Evolutionary conservation across 2,113 vertebrate genomes (phyloP).

Genomic region (Oceanodroma tethys): DNA sequence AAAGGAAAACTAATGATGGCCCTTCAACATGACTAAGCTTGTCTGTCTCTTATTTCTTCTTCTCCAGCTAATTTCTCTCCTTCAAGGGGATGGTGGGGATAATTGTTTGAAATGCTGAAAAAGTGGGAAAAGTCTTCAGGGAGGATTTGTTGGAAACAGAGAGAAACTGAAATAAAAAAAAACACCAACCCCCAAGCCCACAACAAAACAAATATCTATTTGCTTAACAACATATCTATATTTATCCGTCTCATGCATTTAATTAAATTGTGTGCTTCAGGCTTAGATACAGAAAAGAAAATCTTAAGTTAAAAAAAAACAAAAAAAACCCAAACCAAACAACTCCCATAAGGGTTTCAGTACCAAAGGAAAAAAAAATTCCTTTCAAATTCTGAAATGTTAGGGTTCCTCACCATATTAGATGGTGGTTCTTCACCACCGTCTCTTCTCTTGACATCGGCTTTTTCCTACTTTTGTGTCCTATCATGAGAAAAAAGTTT

Average conservation of each 20-base stretch:
- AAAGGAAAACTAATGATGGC: not conserved
- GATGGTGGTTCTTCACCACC: not conserved
- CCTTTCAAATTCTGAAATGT: not conserved
- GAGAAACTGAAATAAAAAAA: not conserved
- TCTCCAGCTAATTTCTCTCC: not conserved
- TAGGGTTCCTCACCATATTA: not conserved
- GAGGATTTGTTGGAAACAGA: not conserved
- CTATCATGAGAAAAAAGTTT: not conserved
- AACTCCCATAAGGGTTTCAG: not conserved
- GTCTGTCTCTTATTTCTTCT: not conserved
- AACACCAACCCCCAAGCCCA: fast-evolving
- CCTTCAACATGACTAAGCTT: not conserved
- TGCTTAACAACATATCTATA: not conserved
- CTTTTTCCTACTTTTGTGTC: not conserved
- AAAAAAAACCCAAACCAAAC: not conserved
- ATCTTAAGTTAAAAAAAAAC: not conserved
- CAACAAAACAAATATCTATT: not conserved
- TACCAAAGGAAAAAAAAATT: not conserved
- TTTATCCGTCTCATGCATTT: not conserved
- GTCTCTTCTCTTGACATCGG: not conserved
- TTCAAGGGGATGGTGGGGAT: not conserved
- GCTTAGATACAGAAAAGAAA: not conserved
- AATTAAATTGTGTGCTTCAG: not conserved
- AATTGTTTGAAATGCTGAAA: not conserved
- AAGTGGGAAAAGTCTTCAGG: not conserved